Conservation (phyloP, 1,140 invertebrate species). For the Drosophila novamexicana region DNA sequence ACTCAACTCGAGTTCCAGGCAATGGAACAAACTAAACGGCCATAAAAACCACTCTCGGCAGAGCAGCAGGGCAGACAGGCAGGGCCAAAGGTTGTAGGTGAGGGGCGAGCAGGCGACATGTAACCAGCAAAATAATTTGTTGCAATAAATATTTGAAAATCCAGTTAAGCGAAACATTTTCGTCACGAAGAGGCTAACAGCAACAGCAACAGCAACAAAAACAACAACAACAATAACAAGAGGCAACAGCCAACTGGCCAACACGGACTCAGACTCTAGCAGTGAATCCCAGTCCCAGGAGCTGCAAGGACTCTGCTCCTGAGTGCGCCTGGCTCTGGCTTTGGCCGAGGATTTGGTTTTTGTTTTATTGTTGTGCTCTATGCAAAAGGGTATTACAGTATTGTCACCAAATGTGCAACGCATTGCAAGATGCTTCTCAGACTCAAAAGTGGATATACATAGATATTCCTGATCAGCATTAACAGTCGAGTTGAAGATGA, state of each 20-base stretch:
- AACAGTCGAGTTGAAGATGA: too few relatives aligned
- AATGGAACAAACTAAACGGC: conserved; percentile 69
- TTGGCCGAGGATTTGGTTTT: conserved; percentile 2
- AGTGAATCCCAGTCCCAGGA: conserved; percentile 11
- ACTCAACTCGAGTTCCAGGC: conserved; percentile 49
- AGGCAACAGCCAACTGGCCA: conserved; percentile 29
- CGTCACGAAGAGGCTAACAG: conserved; percentile 72
- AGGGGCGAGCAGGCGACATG: conserved; percentile 41
- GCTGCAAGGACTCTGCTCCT: conserved; percentile 5
- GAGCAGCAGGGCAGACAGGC: not conserved
- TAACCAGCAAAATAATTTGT: conserved; percentile 79
- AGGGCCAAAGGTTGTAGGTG: not conserved
- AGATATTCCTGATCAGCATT: not conserved
- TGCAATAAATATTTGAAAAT: conserved; percentile 83
- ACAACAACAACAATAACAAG: conserved; percentile 13
- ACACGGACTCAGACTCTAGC: conserved; percentile 19
- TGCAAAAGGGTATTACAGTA: not conserved
- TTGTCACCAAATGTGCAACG: not conserved
- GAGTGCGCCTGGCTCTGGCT: not conserved
- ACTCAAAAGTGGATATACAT: not conserved
- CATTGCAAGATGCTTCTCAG: not conserved
- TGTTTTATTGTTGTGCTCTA: conserved; percentile 1
- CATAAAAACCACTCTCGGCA: conserved; percentile 67
- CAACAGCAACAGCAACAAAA: conserved; percentile 13
- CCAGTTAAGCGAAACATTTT: conserved; percentile 81